These are phyloP conservation scores for Phalloptychus januarius DNA, from an alignment of 2,797 vertebrate genomes.

Conservation along the genomic window DNA sequence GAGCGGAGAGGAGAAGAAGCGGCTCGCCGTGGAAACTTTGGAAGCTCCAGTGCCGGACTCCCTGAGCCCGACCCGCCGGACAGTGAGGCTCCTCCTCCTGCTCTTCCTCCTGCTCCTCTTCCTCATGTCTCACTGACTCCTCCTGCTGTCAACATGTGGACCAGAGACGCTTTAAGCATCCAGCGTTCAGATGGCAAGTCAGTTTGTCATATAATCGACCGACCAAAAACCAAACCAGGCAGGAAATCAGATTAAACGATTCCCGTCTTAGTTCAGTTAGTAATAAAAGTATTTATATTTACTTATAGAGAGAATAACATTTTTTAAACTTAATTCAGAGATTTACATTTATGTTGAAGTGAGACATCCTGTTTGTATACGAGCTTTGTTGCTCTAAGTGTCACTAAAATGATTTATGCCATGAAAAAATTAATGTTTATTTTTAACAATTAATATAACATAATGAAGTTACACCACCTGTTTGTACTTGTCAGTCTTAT, in stretches of 20 bases:
- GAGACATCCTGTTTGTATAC: too few species aligned
- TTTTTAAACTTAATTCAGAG: neutral
- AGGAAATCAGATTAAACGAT: neutral
- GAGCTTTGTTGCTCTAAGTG: too few species aligned
- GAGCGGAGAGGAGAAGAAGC: constrained; percentile 6
- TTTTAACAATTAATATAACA: too few species aligned
- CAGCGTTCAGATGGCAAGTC: neutral
- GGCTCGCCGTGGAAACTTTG: constrained; percentile 53
- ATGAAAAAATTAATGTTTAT: too few species aligned
- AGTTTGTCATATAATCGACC: neutral
- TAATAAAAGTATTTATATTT: neutral
- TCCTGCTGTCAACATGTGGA: constrained; percentile 60
- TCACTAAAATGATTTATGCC: too few species aligned
- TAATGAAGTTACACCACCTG: too few species aligned
- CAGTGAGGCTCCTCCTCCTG: constrained; percentile 47
- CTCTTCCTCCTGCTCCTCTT: constrained; percentile 3
- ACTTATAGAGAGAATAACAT: neutral
- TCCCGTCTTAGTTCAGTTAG: neutral
- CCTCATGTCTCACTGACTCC: constrained; percentile 60
- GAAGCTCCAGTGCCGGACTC: constrained; percentile 27
- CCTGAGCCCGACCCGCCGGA: constrained; percentile 14
- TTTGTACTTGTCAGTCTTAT: too few species aligned
- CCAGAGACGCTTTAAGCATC: neutral
- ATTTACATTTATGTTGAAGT: too few species aligned
- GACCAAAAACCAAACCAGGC: neutral